Conservation (phyloP, 2,797 vertebrate genomes). For the Okamejei kenojei region DNA sequence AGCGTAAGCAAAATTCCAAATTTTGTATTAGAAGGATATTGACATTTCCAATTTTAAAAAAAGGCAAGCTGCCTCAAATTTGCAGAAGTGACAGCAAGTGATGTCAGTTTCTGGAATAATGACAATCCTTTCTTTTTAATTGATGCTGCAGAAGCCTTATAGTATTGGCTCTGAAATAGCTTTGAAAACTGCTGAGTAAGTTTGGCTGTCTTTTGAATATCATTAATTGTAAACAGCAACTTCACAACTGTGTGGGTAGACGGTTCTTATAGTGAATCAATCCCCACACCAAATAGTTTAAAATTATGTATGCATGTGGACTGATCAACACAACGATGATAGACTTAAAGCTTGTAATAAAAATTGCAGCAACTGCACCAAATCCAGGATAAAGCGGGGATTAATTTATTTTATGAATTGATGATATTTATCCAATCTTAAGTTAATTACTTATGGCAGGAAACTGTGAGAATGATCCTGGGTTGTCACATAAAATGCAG, state of each 20-base stretch:
- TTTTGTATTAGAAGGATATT: neutral
- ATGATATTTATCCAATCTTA: neutral
- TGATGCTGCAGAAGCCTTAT: neutral
- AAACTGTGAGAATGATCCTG: neutral
- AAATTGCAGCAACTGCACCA: neutral
- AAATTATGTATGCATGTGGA: neutral
- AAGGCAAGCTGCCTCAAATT: neutral
- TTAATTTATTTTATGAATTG: neutral
- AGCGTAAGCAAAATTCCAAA: neutral
- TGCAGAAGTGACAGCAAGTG: neutral
- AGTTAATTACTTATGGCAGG: neutral
- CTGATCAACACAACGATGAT: neutral
- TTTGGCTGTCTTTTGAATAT: neutral
- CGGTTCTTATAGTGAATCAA: too few relatives aligned
- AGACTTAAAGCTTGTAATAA: neutral
- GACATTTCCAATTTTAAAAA: neutral
- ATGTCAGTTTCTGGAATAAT: neutral
- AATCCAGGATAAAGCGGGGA: neutral
- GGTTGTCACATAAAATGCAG: neutral
- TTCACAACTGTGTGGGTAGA: neutral
- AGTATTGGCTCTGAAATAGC: neutral
- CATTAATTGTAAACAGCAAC: too few relatives aligned
- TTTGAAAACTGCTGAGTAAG: neutral
- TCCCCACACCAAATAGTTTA: neutral
- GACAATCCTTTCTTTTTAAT: constrained; percentile 15